Conservation (phyloP, 2,113 vertebrate genomes). For the Cheilinus undulatus region DNA sequence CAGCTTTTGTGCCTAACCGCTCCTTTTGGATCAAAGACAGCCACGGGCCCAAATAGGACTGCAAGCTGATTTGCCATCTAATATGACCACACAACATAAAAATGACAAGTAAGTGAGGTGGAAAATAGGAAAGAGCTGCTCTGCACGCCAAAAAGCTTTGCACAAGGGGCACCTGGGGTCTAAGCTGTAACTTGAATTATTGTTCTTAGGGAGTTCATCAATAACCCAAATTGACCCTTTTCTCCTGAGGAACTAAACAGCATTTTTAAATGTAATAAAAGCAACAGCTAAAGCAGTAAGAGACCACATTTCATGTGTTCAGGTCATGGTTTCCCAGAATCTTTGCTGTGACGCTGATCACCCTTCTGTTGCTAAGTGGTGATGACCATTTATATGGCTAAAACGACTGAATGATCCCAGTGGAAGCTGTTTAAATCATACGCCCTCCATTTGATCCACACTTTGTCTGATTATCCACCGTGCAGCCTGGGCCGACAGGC, state of each 20-base stretch:
- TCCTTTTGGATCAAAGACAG: too few species aligned
- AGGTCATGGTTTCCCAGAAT: neutral
- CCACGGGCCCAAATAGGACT: too few species aligned
- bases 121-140: too few species aligned
- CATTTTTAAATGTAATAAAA: neutral
- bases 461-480: conserved; percentile 11
- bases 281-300: neutral
- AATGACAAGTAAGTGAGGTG: too few species aligned
- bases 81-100: too few species aligned
- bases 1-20: too few species aligned
- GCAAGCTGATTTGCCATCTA: too few species aligned
- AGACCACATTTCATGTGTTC: conserved; percentile 1
- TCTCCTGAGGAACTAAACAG: neutral
- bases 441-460: neutral
- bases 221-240: conserved; percentile 24
- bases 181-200: conserved; percentile 1
- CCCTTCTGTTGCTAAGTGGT: conserved; percentile 19
- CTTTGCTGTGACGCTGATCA: conserved; percentile 19
- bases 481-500: conserved; percentile 13
- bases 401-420: conserved; percentile 34
- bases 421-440: conserved; percentile 29
- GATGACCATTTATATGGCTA: conserved; percentile 25
- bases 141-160: too few species aligned
- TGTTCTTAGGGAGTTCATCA: conserved; percentile 1
- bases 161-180: too few species aligned